phyloP scores from a whole-genome alignment of 2,113 vertebrate genomes.

The Agapornis roseicollis region DNA sequence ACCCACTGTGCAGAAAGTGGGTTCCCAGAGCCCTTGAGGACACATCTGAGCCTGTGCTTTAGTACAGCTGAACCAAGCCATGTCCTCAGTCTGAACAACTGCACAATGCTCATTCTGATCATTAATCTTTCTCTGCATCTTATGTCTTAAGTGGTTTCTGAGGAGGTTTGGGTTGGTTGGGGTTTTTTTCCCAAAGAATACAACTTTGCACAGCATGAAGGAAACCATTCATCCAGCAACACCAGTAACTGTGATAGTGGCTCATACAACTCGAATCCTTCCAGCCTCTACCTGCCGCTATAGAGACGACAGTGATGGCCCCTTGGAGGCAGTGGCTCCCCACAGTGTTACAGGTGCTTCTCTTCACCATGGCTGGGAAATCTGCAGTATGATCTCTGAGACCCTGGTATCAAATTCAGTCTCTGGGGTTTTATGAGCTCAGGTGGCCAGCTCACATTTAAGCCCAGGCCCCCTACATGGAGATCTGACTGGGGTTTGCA shows the following conservation, averaged over 20 bases:
- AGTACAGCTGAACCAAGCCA: neutral
- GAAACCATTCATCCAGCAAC: constrained; percentile 34
- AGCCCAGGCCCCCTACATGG: neutral
- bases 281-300: neutral
- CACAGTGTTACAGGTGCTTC: neutral
- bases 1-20: rapidly evolving
- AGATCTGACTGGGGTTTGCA: neutral
- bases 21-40: neutral
- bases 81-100: neutral
- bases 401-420: neutral
- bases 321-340: neutral
- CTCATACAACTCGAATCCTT: neutral
- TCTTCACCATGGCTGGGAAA: neutral
- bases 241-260: neutral
- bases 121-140: constrained; percentile 4
- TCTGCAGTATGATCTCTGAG: neutral
- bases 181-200: neutral
- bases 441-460: neutral
- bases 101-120: neutral
- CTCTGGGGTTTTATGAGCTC: neutral
- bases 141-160: neutral
- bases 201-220: neutral
- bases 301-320: neutral
- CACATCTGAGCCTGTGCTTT: neutral
- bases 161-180: neutral